phyloP scores from a whole-genome alignment of 2,797 vertebrate genomes.

The Poecilia velifera region DNA sequence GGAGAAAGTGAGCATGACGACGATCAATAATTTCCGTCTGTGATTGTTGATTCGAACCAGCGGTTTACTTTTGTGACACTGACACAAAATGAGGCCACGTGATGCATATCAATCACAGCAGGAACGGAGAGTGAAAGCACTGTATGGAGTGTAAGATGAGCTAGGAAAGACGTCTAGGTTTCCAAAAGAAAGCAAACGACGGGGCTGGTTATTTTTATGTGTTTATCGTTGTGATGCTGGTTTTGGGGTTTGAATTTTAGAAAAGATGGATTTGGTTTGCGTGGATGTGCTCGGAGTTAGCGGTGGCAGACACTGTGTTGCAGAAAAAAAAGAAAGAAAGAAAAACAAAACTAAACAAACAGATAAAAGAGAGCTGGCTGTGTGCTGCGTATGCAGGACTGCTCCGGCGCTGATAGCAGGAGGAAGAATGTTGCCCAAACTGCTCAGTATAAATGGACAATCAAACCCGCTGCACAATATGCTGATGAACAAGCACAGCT shows the following conservation, averaged over 20 bases:
- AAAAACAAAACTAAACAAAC: not conserved
- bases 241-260: not conserved
- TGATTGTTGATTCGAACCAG: conserved; percentile 37
- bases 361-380: conserved; percentile 5
- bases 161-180: not conserved
- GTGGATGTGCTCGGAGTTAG: not conserved
- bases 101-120: conserved; percentile 35
- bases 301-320: not conserved
- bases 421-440: conserved; percentile 1
- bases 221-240: not conserved
- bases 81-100: conserved; percentile 20
- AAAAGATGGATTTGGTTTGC: not conserved
- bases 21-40: conserved; percentile 44
- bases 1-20: conserved; percentile 23
- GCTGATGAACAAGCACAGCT: not conserved
- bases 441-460: not conserved
- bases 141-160: not conserved
- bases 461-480: not conserved
- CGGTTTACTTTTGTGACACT: conserved; percentile 30
- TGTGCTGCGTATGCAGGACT: conserved; percentile 3
- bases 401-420: not conserved
- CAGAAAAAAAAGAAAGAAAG: not conserved
- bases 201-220: not conserved
- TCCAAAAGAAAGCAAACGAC: not conserved
- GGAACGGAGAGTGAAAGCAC: conserved; percentile 21